phyloP scores from a whole-genome alignment of 1,140 invertebrate genomes.

The Tetraneura akinire region DNA sequence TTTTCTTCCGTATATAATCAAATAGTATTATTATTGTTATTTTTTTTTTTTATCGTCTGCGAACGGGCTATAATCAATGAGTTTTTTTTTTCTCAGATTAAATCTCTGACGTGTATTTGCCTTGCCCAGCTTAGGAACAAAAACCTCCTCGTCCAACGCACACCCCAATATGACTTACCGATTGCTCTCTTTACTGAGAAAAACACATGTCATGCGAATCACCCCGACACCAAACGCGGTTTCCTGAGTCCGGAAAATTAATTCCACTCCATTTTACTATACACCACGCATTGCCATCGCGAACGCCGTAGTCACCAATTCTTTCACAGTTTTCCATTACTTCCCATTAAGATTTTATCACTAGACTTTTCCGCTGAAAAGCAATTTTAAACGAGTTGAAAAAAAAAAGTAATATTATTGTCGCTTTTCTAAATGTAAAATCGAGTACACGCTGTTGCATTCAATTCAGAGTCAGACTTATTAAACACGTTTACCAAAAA shows the following conservation, averaged over 20 bases:
- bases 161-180: not conserved
- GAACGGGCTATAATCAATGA: constrained; percentile 13
- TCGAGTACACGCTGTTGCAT: not conserved
- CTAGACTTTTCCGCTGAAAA: not conserved
- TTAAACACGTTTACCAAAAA: too few relatives aligned
- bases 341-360: not conserved
- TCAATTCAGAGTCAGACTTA: not conserved
- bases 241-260: constrained; percentile 14
- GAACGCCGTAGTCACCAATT: not conserved
- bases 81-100: constrained; percentile 34
- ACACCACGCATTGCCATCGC: too few relatives aligned
- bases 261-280: not conserved
- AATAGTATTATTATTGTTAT: not conserved
- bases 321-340: not conserved
- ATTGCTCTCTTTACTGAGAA: not conserved
- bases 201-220: constrained; percentile 22
- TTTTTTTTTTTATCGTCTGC: constrained; percentile 15
- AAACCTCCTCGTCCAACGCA: too few relatives aligned
- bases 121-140: not conserved
- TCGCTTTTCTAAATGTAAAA: not conserved
- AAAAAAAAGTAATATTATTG: not conserved
- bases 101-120: constrained; percentile 13
- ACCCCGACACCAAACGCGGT: not conserved
- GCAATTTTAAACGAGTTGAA: not conserved
- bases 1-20: not conserved